phyloP scores from a whole-genome alignment of 2,888 invertebrate genomes.

The Morpho helenor region DNA sequence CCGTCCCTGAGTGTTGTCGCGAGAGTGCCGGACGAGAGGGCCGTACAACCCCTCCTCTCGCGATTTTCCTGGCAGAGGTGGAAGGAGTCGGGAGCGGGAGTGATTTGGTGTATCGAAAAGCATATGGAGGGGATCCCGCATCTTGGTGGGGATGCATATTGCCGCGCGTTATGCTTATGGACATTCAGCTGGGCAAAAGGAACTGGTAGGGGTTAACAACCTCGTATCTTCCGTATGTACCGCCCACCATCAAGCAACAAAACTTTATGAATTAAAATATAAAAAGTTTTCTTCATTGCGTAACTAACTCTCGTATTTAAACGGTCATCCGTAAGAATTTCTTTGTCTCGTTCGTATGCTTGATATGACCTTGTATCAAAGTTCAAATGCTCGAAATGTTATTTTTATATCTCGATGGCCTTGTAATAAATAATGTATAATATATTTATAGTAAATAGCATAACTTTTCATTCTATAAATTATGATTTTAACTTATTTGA shows the following conservation, averaged over 20 bases:
- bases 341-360: constrained; percentile 44
- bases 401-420: constrained; percentile 17
- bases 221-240: constrained; percentile 53
- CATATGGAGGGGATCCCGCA: constrained; percentile 77
- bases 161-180: constrained; percentile 49
- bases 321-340: constrained; percentile 48
- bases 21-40: constrained; percentile 61
- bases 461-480: no score
- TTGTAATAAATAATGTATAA: constrained; percentile 9
- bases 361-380: constrained; percentile 24
- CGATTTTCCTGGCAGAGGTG: constrained; percentile 69
- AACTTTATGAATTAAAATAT: constrained; percentile 39
- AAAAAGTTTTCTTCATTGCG: constrained; percentile 49
- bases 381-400: constrained; percentile 23
- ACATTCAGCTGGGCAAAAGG: constrained; percentile 56
- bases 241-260: constrained; percentile 49
- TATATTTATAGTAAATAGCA: no score
- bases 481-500: no score
- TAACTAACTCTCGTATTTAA: constrained; percentile 42
- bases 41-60: constrained; percentile 73
- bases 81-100: constrained; percentile 77
- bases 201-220: constrained; percentile 77
- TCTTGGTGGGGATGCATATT: constrained; percentile 76
- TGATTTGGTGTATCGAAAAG: constrained; percentile 63
- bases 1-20: constrained; percentile 46